Conservation (phyloP, 2,888 invertebrate species). For the Trichogramma evanescens region DNA sequence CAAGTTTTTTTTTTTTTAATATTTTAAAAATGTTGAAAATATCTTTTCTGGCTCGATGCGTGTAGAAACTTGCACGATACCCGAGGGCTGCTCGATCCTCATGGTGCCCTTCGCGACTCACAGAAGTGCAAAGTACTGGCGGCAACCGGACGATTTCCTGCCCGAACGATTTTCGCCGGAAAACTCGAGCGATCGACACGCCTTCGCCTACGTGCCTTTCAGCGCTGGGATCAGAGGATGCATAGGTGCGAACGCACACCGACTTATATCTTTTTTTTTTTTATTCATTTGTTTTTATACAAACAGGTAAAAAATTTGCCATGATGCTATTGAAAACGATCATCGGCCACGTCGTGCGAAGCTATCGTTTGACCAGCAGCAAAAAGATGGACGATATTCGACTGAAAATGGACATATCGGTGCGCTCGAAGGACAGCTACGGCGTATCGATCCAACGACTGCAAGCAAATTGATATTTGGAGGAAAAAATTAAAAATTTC, state of each 20-base stretch:
- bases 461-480: not conserved
- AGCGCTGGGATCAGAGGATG: constrained; percentile 25
- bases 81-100: constrained; percentile 26
- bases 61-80: constrained; percentile 25
- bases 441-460: constrained; percentile 21
- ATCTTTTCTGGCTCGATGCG: not conserved
- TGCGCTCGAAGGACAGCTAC: constrained; percentile 25
- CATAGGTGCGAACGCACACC: constrained; percentile 18
- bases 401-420: constrained; percentile 26
- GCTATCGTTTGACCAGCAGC: constrained; percentile 19
- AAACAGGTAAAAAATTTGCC: constrained; percentile 28
- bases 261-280: not conserved
- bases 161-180: constrained; percentile 30
- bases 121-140: constrained; percentile 27
- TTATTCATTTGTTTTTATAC: not conserved
- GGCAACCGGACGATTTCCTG: constrained; percentile 28
- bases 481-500: no score
- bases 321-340: constrained; percentile 28
- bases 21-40: no score
- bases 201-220: constrained; percentile 27
- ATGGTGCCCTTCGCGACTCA: constrained; percentile 26
- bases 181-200: constrained; percentile 25
- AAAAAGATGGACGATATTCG: constrained; percentile 21
- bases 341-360: constrained; percentile 25
- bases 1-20: not conserved